These are phyloP conservation scores for Bombus confusus DNA, from an alignment of 1,140 invertebrate genomes.

Conservation along the genomic window DNA sequence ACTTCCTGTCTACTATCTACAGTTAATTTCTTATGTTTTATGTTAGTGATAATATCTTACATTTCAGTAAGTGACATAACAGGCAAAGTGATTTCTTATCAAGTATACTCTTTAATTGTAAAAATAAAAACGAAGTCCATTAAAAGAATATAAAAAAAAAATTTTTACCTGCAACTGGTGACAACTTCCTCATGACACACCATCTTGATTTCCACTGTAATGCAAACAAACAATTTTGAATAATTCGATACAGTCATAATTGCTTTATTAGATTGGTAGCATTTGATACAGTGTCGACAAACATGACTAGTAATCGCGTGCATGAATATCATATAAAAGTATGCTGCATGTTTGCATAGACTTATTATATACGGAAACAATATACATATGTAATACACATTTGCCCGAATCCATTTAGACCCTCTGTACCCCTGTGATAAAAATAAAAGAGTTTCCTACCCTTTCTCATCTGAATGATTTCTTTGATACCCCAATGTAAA, in stretches of 20 bases:
- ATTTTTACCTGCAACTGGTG: constrained; percentile 90
- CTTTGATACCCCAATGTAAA: constrained; percentile 38
- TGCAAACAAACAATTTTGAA: constrained; percentile 64
- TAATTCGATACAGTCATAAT: background rate
- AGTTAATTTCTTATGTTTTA: background rate
- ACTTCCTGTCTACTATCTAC: constrained; percentile 41
- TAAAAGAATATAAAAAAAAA: background rate
- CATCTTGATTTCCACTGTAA: constrained; percentile 92
- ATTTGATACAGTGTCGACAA: background rate
- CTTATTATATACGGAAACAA: background rate
- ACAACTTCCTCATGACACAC: constrained; percentile 91
- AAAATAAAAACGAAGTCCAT: background rate
- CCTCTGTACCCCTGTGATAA: constrained; percentile 36
- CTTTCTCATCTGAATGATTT: constrained; percentile 45
- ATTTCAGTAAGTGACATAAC: background rate
- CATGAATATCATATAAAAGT: background rate
- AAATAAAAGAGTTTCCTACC: constrained; percentile 63
- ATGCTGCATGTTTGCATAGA: constrained; percentile 21
- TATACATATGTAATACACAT: constrained; percentile 21
- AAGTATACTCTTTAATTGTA: background rate
- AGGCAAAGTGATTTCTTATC: background rate
- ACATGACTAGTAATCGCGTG: background rate
- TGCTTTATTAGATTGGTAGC: background rate
- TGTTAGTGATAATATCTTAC: background rate
- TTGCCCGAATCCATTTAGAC: constrained; percentile 26